Evolutionary conservation across 2,888 invertebrate genomes (phyloP), one percentile per base, ranked within the genome.

Genomic region (Volucella inflata): DNA sequence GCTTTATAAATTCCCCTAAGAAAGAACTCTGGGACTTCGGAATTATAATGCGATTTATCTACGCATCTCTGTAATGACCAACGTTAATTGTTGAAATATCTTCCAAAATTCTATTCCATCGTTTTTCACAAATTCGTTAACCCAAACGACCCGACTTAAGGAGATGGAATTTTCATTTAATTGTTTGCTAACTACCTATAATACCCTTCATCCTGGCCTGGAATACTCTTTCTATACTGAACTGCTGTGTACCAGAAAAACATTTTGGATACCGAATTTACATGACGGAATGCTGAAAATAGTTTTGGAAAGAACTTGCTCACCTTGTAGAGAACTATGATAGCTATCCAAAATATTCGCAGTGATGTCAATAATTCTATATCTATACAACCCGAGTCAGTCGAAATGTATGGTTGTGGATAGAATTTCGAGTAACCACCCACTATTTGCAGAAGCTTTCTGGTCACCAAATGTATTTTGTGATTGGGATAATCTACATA

Each of bases 381-480:
- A n/a, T 12, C n/a, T 65, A 21, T n/a, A 51, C 12, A 10, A 8
- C 9, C 8, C 10, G 10, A 17, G 4, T n/a, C 40, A 67, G 14
- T 40, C 16, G 1, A 38, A 16, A 55, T 14, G 36, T 12, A 10
- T 40, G 9, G 17, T 30, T 44, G 21, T 40, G 14, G 46, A 9
- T 1, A 9, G 53, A 46, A 70, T 62, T 62, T 77, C 30, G 46
- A 40, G 10, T 62, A 62, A 70, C 55, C 77, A 16, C 62, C 70
- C n/a, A 55, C 60, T 53, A 62, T 48, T 72, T 78, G 72, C 42
- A 17, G 71, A 11, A 16, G 64, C 55, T 64, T 55, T 11, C 42
- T 42, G 72, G 64, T 65, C 55, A 36, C 65, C 60, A 59, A 55
- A 67, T 67, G 67, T 60, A 55, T 62, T 30, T 21, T 78, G 57